A percentile compares a stretch with the other conserved stretches of the same genome.
These are phyloP conservation scores for Eristalis intricaria DNA, from an alignment of 2,888 invertebrate species.

Conservation along the genomic window DNA sequence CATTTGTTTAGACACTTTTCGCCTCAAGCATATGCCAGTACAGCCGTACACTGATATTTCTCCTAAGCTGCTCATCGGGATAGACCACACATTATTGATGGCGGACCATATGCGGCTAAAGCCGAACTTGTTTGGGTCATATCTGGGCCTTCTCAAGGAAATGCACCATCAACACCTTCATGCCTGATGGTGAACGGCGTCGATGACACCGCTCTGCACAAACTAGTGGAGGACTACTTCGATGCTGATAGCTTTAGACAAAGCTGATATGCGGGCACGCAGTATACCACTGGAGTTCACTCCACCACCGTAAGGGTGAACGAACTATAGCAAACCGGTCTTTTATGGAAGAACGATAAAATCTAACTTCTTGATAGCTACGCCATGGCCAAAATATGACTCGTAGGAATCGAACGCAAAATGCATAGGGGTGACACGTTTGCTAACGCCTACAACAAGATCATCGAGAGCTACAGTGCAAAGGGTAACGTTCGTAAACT, in stretches of 20 bases:
- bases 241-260: slow-evolving; percentile 23
- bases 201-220: slow-evolving; percentile 3
- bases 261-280: too few species aligned
- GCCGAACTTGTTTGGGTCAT: slow-evolving; percentile 40
- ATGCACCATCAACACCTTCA: neutral
- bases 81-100: slow-evolving; percentile 26
- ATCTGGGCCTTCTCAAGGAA: neutral
- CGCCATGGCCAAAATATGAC: slow-evolving; percentile 52
- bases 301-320: slow-evolving; percentile 9
- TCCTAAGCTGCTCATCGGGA: slow-evolving; percentile 36
- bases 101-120: slow-evolving; percentile 27
- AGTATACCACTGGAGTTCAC: neutral
- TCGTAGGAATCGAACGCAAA: slow-evolving; percentile 60
- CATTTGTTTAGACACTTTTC: neutral
- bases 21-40: slow-evolving; percentile 25
- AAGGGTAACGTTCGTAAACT: slow-evolving; percentile 69
- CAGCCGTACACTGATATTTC: slow-evolving; percentile 5
- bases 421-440: slow-evolving; percentile 57
- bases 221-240: slow-evolving; percentile 16
- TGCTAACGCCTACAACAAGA: slow-evolving; percentile 42
- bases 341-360: slow-evolving; percentile 51
- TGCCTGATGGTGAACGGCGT: neutral
- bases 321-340: slow-evolving; percentile 35
- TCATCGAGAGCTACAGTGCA: slow-evolving; percentile 55
- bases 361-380: slow-evolving; percentile 45